Evolutionary conservation across 1,140 invertebrate genomes (phyloP).

Genomic region (Aporrectodea caliginosa): DNA sequence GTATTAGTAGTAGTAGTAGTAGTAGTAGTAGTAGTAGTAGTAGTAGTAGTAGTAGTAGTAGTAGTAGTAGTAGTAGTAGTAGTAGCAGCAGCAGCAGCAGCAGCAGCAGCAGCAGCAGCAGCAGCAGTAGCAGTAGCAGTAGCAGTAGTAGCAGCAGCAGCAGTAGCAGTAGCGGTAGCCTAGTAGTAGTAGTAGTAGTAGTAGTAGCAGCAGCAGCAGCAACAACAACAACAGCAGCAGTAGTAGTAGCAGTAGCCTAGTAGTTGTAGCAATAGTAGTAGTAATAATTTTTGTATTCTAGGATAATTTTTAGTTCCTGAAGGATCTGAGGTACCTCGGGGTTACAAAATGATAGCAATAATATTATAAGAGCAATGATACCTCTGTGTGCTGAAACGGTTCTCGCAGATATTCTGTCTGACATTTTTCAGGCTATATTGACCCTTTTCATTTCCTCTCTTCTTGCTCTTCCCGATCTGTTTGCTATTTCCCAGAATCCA

Average conservation of each 20-base stretch:
- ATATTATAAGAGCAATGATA: no score
- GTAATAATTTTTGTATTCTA: neutral
- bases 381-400: no score
- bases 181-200: slow-evolving; percentile 3
- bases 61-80: slow-evolving; percentile 2
- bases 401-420: no score
- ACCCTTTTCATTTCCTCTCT: no score
- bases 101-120: neutral
- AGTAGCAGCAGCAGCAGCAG: neutral
- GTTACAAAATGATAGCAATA: no score
- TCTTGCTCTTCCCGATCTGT: no score
- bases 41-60: slow-evolving; percentile 3
- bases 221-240: neutral
- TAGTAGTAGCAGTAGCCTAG: neutral
- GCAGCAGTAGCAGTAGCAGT: neutral
- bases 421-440: no score
- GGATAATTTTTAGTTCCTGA: no score
- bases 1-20: neutral
- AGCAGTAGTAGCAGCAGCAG: neutral
- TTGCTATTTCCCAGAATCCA: no score
- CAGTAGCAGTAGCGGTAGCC: neutral
- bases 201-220: neutral
- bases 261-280: neutral
- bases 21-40: slow-evolving; percentile 2
- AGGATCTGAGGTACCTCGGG: no score